These are phyloP conservation scores for Sebastes steindachneri DNA, from an alignment of 2,797 vertebrate genomes.

Conservation along the genomic window DNA sequence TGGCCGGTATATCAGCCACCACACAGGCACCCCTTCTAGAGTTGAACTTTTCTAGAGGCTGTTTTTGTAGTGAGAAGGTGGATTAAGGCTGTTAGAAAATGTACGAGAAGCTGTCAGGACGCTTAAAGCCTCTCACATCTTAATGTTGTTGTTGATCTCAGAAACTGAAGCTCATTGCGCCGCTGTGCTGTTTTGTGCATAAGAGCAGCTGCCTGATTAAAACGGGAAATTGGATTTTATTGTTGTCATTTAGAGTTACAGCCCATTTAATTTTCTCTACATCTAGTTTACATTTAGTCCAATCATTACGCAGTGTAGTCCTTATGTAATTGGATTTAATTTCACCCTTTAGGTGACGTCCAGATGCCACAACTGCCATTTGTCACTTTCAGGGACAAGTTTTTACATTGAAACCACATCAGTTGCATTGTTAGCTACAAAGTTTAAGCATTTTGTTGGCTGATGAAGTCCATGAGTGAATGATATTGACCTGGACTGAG, in stretches of 20 bases:
- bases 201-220: slow-evolving; percentile 36
- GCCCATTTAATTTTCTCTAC: slow-evolving; percentile 26
- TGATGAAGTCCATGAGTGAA: neutral
- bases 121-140: neutral
- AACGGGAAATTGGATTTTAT: slow-evolving; percentile 45
- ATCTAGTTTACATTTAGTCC: slow-evolving; percentile 27
- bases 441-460: neutral
- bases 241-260: slow-evolving; percentile 33
- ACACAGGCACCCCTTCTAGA: neutral
- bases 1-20: neutral
- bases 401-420: neutral
- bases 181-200: neutral
- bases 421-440: neutral
- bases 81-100: neutral
- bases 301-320: neutral
- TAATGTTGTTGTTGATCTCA: slow-evolving; percentile 34
- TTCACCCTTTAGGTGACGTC: neutral
- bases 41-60: neutral
- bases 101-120: neutral
- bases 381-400: neutral
- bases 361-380: neutral
- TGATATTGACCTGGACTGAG: neutral
- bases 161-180: neutral
- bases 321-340: slow-evolving; percentile 35
- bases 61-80: neutral